Evolutionary conservation across 92 coral and sea anemone genomes (phyloP), one percentile per base, ranked within the genome.

Genomic region (Nematostella vectensis): DNA sequence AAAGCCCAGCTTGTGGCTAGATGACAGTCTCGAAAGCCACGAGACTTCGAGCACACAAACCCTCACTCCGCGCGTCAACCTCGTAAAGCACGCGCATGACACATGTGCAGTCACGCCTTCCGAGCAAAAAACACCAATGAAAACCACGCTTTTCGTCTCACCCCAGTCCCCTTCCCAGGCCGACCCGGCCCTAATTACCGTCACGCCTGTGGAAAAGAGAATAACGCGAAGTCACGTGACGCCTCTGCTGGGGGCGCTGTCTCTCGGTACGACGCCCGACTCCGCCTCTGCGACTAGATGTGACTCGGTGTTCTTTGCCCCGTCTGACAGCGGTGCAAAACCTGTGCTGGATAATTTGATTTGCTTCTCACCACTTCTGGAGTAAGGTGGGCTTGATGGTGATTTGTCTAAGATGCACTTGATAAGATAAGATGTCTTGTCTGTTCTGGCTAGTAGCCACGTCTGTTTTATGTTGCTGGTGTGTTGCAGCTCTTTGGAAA

Each of bases 261-360:
- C 23, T 29, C 76, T 72, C 27, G 60, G 54, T 25, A 74, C 59
- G 20, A 50, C 78, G 2, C 79, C 67, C 3, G 61, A 2, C n/a
- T 40, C n/a, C 13, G 15, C 36, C 18, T 17, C 4, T 12, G 75
- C 50, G 37, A 65, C 31, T 11, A 65, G 88, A 50, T 56, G 94
- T 52, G 94, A 85, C 40, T 85, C 94, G 0, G 94, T 85, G 56
- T 85, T 85, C 83, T 85, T 75, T 29, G 83, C 88, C 0, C 80
- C 79, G 2, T 1, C 44, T 54, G 53, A 36, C 0, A 9, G 17
- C 4, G 3, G 20, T 33, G 61, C 54, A n/a, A 23, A 27, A 23
- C 31, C 53, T 13, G 65, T 57, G 10, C 20, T 44, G 36, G 86
- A 72, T 17, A 79, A 79, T 54, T 60, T 79, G 29, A 79, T 79